These are phyloP conservation scores for Belgica antarctica DNA, from an alignment of 2,888 invertebrate genomes.

Conservation along the genomic window DNA sequence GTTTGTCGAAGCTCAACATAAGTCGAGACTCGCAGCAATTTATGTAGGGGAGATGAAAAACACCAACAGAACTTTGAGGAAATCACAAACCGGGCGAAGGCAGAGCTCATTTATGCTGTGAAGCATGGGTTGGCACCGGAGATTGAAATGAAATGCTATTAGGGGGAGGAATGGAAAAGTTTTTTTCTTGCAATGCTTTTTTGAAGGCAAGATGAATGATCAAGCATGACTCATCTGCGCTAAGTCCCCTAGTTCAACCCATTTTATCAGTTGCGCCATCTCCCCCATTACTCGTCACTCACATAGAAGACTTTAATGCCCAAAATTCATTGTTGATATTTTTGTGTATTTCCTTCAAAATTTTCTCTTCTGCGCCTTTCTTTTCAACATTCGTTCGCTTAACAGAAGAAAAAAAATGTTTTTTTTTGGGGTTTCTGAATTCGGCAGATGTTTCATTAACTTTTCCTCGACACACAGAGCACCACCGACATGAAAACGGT, in stretches of 20 bases:
- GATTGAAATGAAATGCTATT: background rate
- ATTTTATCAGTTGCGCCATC: background rate
- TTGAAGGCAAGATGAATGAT: constrained; percentile 1
- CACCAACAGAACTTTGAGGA: constrained; percentile 3
- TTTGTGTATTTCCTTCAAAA: background rate
- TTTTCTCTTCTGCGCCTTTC: background rate
- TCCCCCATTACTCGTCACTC: too few species aligned
- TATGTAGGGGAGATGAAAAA: constrained; percentile 35
- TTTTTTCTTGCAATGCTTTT: too few species aligned
- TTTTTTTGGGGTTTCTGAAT: constrained; percentile 20
- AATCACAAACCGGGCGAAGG: background rate
- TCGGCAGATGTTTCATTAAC: constrained; percentile 10
- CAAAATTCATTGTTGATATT: constrained; percentile 21
- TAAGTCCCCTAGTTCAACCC: background rate
- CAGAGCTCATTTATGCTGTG: background rate
- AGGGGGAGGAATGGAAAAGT: constrained; percentile 20
- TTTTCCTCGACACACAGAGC: background rate
- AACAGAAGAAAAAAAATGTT: background rate
- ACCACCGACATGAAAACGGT: background rate
- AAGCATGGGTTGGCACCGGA: constrained; percentile 22
- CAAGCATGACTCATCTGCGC: background rate
- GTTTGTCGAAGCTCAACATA: constrained; percentile 21
- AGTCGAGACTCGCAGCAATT: constrained; percentile 3
- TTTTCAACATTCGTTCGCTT: background rate
- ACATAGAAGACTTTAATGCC: too few species aligned